Base-by-base conservation (phyloP, 2,888 invertebrate species). In the Euzophera pinguis region DNA sequence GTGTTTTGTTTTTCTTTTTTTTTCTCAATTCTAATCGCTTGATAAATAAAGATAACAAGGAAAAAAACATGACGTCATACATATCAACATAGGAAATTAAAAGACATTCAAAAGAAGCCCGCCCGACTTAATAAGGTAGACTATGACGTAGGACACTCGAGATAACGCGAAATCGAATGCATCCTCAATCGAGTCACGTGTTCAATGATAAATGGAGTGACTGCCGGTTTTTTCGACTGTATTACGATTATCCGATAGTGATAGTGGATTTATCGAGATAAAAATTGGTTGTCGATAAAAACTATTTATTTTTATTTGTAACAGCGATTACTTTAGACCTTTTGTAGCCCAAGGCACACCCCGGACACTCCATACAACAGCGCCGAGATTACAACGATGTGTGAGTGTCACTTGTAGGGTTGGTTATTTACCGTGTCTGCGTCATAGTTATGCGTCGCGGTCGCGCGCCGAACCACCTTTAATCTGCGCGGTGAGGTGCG, bases 181-280 rank as follows among this genome's bases (percentile, higher is more conserved):
- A 50, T 50, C 32, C 22, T 12, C 14, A 50, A 50, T 50, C 50
- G 34, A 42, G 42, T 53, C 52, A 47, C 52, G 52, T 47, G 41
- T 47, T 16, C 17, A 10, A 41, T 53, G 52, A 53, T 53, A 53
- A 53, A 53, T 41, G 52, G 32, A 34, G 52, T 48, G 52, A 47
- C 47, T 51, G 52, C 35, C 52, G 41, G 42, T 48, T 38, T 49
- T 32, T 50, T 50, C 14, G 22, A 39, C 13, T 39, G 39, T 37
- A 32, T 45, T 45, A 32, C 45, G 45, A 45, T 45, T 27, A 42
- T 42, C 29, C 13, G 9, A 29, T 45, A 45, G n/a, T 10, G 45
- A 10, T 13, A 10, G 32, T 34, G 45, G 45, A 34, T 45, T 45
- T 45, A 32, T 32, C 0, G 34, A 16, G 29, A 45, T 45, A 34